Percentiles rank a stretch among this genome's conserved stretches.
phyloP scores from a whole-genome alignment of 2,888 invertebrate genomes.

The Nyleta sp. region DNA sequence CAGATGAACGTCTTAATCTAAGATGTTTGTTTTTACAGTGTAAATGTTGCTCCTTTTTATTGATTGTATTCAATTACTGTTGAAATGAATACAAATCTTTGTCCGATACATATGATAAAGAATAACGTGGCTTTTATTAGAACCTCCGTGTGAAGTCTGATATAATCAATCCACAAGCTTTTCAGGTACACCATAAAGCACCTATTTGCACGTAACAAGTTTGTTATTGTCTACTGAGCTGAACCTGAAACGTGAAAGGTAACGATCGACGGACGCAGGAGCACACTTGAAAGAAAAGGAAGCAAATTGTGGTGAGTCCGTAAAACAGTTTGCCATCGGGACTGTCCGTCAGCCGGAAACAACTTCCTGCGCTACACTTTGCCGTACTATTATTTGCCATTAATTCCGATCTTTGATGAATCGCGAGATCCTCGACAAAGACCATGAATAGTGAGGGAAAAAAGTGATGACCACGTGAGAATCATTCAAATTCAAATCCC shows the following conservation, averaged over 20 bases:
- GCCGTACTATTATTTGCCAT: conserved; percentile 57
- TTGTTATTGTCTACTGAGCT: conserved; percentile 52
- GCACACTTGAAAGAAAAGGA: conserved; percentile 60
- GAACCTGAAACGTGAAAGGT: conserved; percentile 30
- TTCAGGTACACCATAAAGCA: conserved; percentile 38
- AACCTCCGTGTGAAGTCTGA: conserved; percentile 52
- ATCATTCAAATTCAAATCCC: conserved; percentile 32
- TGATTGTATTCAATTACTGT: too few relatives aligned
- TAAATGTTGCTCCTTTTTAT: too few relatives aligned
- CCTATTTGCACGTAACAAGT: conserved; percentile 49
- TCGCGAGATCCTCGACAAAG: conserved; percentile 43
- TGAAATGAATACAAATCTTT: conserved; percentile 7
- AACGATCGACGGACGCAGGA: conserved; percentile 33
- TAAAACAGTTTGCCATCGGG: conserved; percentile 57
- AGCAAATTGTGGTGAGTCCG: conserved; percentile 59
- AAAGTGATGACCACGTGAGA: conserved; percentile 49
- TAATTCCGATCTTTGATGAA: conserved; percentile 63
- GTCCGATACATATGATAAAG: conserved; percentile 27
- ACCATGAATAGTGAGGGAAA: conserved; percentile 50
- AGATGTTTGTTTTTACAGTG: too few relatives aligned
- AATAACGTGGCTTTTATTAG: conserved; percentile 36
- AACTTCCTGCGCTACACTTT: conserved; percentile 60
- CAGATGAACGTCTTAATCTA: too few relatives aligned
- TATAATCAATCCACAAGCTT: conserved; percentile 46
- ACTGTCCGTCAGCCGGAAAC: conserved; percentile 61